Base-by-base conservation (phyloP, 2,113 vertebrate species). In the Bucco capensis region DNA sequence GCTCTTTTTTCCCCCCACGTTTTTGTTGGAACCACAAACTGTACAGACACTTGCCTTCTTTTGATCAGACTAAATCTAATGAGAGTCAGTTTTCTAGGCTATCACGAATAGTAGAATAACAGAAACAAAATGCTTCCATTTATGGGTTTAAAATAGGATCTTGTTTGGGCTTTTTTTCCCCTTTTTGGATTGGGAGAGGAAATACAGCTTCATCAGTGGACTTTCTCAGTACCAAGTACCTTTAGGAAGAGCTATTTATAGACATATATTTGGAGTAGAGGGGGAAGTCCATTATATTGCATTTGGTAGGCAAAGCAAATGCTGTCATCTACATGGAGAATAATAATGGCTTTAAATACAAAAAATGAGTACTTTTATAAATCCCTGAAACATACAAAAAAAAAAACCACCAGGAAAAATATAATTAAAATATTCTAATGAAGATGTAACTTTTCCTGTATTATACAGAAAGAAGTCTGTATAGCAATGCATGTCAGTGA, bases 1-100 rank as follows among this genome's bases (percentile, higher is more conserved):
- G 16, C 24, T 42, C 1, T 3, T 10, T 27, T 31, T 3, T 17
- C 37, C 10, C 28, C 8, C 23, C 30, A 0, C 1, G 2, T 54
- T 60, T 42, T 24, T 56, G 13, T 23, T 77, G 19, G 74, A 74
- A 54, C 28, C 6, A 5, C 13, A 54, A 56, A 23, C 33, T 17
- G 28, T 70, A 30, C 21, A 56, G 51, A 64, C 5, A 8, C 24
- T 61, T 86, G 1, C 18, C 12, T 25, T 9, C 28, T 89, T 67
- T 76, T 79, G 54, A 60, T 83, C 58, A 47, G n/a, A 51, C 25
- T 84, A 77, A 79, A 60, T 42, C 9, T 73, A 46, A 12, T 58
- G 31, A 65, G 14, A 65, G 6, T 69, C 58, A 27, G 14, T 87
- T 85, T 82, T 87, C 42, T 46, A 57, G 28, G 62, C 79, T 80